Percentiles rank a stretch among this genome's conserved stretches.
These are phyloP conservation scores for Oasisia sp. DNA, from an alignment of 2,888 invertebrate species.

Conservation along the genomic window DNA sequence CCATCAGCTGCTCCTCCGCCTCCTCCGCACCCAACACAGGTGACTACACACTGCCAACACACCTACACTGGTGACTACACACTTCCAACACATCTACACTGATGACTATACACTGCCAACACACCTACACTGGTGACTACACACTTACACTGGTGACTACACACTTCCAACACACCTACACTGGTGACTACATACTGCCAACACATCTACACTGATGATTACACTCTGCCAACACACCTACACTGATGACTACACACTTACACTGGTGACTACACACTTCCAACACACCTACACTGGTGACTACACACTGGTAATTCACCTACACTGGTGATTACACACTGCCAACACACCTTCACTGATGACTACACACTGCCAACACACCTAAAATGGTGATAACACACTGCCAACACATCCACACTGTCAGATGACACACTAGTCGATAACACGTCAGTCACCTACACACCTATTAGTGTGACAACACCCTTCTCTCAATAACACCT, in stretches of 20 bases:
- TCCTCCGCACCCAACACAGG: constrained; percentile 64
- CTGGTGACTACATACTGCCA: not conserved
- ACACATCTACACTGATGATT: not conserved
- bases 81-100: not conserved
- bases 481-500: not conserved
- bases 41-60: constrained; percentile 32
- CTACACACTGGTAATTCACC: no score
- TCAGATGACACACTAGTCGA: not conserved
- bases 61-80: not conserved
- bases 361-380: not conserved
- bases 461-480: not conserved
- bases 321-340: not conserved
- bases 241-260: not conserved
- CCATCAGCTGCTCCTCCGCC: constrained; percentile 59
- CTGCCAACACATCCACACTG: not conserved
- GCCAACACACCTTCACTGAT: not conserved
- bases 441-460: not conserved
- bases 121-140: not conserved
- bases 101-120: not conserved
- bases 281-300: not conserved
- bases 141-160: not conserved
- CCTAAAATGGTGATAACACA: not conserved
- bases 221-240: not conserved
- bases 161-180: not conserved
- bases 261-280: not conserved